Base-by-base conservation (phyloP, 2,797 vertebrate species). In the Erithacus rubecula region DNA sequence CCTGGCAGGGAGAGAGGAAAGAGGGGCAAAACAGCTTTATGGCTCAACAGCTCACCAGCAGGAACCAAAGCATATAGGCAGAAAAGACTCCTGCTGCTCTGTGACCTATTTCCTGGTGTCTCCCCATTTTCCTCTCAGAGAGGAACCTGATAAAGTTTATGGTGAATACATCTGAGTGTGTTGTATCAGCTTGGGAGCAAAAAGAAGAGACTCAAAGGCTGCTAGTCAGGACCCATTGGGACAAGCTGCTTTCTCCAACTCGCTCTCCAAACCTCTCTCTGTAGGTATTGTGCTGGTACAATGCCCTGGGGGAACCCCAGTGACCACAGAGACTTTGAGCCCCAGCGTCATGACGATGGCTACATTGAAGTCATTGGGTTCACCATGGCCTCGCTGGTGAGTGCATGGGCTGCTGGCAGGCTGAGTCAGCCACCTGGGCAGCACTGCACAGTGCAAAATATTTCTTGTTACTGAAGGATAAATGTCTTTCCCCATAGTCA, bases 231-330 rank as follows among this genome's bases (percentile, higher is more conserved):
- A 69, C 10, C 29, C 10, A 26, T 10, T 30, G 12, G 16, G 22
- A 32, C 63, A 60, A 52, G 27, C 20, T 51, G 15, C 41, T 47
- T 41, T 56, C 58, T 86, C 58, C 92, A 22, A 23, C 8, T 46
- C 12, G 4, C 58, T 65, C 91, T 69, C 65, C 82, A 39, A 83
- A 91, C 32, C 39, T 94, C 39, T 69, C 56, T 43, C 64, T 96
- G 22, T 67, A 99, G 99, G 98, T 99, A 99, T 97, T 99, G 99
- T 98, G 99, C 99, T 68, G 99, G 99, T 98, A 99, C 99, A 91
- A 99, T 99, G 99, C 99, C 99, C n/a, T 99, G 99, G 99, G 99
- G 99, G 44, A 99, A 99, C 97, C 99, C 99, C 3, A 98, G 99
- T 5, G 99, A 99, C 92, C 99, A 99, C 95, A 98, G 99, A 71